These are phyloP conservation scores for Halictus rubicundus DNA, from an alignment of 1,140 invertebrate genomes.

Conservation along the genomic window DNA sequence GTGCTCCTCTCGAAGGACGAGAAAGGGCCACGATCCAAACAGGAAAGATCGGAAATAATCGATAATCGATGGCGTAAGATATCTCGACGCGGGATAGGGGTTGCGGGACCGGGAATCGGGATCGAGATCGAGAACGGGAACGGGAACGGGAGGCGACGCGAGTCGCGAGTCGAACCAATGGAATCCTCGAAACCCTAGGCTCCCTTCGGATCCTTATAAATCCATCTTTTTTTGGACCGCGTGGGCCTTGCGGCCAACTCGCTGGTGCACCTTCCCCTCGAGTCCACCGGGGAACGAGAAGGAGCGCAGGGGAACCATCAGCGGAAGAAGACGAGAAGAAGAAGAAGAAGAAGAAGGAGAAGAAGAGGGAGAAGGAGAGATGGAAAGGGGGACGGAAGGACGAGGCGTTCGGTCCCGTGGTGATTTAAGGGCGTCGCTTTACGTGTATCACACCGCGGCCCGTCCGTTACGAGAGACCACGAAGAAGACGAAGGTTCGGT, in stretches of 20 bases:
- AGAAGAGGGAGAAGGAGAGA: too few relatives aligned
- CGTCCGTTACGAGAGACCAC: constrained; percentile 65
- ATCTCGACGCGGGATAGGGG: not conserved
- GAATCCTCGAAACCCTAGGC: constrained; percentile 73
- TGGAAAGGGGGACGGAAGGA: constrained; percentile 9
- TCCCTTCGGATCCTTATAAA: constrained; percentile 72
- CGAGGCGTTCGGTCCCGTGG: constrained; percentile 49
- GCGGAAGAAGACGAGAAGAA: too few relatives aligned
- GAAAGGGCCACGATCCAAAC: not conserved
- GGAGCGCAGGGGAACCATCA: too few relatives aligned
- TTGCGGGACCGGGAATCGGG: not conserved
- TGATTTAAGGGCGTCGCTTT: constrained; percentile 67
- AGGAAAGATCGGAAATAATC: constrained; percentile 6
- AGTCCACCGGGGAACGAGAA: not conserved
- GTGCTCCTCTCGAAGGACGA: not conserved
- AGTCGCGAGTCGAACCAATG: constrained; percentile 59
- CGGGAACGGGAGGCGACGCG: constrained; percentile 51
- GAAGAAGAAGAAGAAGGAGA: too few relatives aligned
- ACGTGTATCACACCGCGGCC: constrained; percentile 67
- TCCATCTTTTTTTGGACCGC: constrained; percentile 71
- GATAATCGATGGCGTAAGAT: constrained; percentile 15
- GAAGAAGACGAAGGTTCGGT: constrained; percentile 63
- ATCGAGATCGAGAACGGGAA: constrained; percentile 39
- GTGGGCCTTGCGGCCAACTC: constrained; percentile 23
- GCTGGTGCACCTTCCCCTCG: constrained; percentile 7